Base-by-base conservation (phyloP, 1,140 invertebrate species). In the Pissodes strobi region DNA sequence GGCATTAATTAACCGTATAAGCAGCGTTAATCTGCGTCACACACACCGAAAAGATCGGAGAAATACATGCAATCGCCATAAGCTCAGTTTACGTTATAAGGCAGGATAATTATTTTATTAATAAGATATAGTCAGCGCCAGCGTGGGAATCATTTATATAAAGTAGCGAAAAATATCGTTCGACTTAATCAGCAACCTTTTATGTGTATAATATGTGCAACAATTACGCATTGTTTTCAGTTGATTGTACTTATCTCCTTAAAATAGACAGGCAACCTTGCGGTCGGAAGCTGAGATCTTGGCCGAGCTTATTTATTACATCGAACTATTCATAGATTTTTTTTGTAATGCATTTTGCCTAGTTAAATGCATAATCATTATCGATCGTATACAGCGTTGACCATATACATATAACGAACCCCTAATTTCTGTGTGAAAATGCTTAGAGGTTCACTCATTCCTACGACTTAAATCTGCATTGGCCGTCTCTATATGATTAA, bases 101-200 rank as follows among this genome's bases (percentile, higher is more conserved):
- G 30, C 13, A 15, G 5, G 53, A 27, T 57, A 57, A 57, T 57
- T 57, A 57, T 57, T 57, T 43, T 23, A 57, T 57, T 59, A 59
- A 59, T 59, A 59, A 46, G 51, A 57, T 45, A n/a, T 45, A 43
- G 45, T 59, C 41, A 59, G 43, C 45, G 56, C 43, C 56, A 59
- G 56, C 56, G 56, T 59, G 56, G 56, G 56, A 59, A 59, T 49
- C 48, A 48, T 59, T 48, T 48, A 48, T 45, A 19, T 19, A 38
- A 55, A 38, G 38, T 17, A 22, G 17, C 17, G 48, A 37, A 37
- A 48, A 59, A 34, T 23, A 34, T 23, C 25, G 45, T 30, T 45
- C 12, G 48, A 48, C 56, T 46, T 59, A 59, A 59, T 59, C 56
- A 37, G 56, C 56, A 48, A 34, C 45, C 23, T 59, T 48, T 49